Percentiles rank a stretch among this genome's conserved stretches.
Conservation (phyloP, 2,113 vertebrate species). For the Alethe castanea region DNA sequence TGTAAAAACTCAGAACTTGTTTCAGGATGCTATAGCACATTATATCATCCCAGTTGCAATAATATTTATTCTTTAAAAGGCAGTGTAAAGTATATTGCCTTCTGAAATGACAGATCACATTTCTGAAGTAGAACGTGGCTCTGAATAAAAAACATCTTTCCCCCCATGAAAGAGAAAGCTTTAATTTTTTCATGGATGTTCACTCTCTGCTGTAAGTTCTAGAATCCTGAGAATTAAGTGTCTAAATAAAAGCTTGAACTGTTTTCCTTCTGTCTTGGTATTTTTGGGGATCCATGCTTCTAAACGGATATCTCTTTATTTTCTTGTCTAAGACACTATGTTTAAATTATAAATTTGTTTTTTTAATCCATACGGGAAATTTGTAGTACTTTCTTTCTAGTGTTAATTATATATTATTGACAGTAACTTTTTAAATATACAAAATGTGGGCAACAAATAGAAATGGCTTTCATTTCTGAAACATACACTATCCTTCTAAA, state of each 20-base stretch:
- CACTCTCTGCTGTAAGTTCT: neutral
- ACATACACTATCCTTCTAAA: neutral
- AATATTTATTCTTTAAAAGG: neutral
- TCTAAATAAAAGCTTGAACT: neutral
- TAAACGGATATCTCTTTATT: neutral
- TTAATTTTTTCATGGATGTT: neutral
- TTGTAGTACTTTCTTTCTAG: neutral
- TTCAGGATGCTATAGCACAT: neutral
- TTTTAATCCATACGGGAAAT: neutral
- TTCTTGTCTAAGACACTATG: neutral
- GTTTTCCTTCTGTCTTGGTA: neutral
- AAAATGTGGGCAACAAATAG: neutral
- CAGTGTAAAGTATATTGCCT: neutral
- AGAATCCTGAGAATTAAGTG: neutral
- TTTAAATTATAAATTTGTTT: neutral
- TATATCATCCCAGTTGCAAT: neutral
- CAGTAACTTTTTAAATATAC: neutral
- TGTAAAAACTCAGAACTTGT: neutral
- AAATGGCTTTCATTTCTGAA: neutral
- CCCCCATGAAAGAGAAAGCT: neutral
- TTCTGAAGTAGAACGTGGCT: neutral
- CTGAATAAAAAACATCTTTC: neutral
- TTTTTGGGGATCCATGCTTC: neutral
- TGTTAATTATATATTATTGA: neutral
- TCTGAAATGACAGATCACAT: neutral